Base-by-base conservation (phyloP, 2,888 invertebrate species). In the Glaucopsyche alexis region DNA sequence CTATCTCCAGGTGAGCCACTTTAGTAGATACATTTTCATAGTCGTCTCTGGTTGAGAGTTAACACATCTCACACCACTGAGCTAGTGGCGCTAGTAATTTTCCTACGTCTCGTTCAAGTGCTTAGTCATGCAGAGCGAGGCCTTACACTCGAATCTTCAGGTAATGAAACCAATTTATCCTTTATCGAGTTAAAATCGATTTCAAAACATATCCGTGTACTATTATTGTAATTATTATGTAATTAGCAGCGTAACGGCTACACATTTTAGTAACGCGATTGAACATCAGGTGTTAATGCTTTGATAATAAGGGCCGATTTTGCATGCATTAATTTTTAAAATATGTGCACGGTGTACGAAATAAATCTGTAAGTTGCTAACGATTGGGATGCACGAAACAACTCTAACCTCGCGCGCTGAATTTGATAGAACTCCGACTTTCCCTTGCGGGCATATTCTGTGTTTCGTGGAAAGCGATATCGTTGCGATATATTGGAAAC, bases 351-450 rank as follows among this genome's bases (percentile, higher is more conserved):
- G 71, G 67, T 66, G 71, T 72, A 64, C 72, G 71, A 74, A 74
- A 71, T 66, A 76, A 75, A 75, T 76, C 74, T 77, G 79, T 70
- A 76, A 76, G 79, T 80, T 80, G 72, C 74, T 80, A 80, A 78
- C 79, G 78, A 81, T 86, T 84, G 81, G 80, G 80, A 87, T 86
- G 82, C 87, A 79, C 77, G 77, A 77, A 76, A 77, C 75, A 76
- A 72, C 76, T 67, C 75, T 75, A 76, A 75, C 79, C 76, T 78
- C 85, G 88, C 83, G 86, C 76, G 76, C 76, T 80, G 90, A 88
- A 90, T 90, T 86, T 86, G 83, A 90, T 88, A 82, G 79, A 82
- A 79, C 75, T 75, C 55, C 71, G 78, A 84, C 88, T 89, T 89
- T 89, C 90, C 84, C 84, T 82, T 81, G 77, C 74, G 75, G 81